These are phyloP conservation scores for Penaeus japonicus DNA, from an alignment of 1,140 invertebrate species.

Conservation along the genomic window DNA sequence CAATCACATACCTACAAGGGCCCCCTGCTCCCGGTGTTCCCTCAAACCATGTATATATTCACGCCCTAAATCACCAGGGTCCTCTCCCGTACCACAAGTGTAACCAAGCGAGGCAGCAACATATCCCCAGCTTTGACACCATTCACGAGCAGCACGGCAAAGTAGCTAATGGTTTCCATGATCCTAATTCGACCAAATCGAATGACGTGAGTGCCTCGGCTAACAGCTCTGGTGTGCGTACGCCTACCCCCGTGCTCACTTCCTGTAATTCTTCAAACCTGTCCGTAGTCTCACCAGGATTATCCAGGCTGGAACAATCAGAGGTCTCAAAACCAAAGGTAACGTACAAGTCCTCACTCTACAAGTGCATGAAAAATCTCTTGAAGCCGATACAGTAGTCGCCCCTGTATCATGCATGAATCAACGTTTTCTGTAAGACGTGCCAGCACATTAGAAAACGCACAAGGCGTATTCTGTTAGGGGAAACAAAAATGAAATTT, in stretches of 20 bases:
- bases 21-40: background rate
- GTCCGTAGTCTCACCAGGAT: background rate
- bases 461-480: background rate
- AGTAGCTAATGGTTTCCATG: background rate
- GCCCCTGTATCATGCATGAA: conserved; percentile 45
- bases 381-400: conserved; percentile 35
- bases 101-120: background rate
- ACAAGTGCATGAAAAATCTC: conserved; percentile 56
- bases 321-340: conserved; percentile 37
- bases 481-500: conserved; percentile 4
- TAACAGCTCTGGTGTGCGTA: background rate
- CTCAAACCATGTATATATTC: background rate
- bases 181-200: background rate
- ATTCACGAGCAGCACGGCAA: background rate
- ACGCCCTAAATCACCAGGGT: background rate
- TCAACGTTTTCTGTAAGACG: conserved; percentile 32
- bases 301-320: background rate
- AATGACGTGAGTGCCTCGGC: too few species aligned
- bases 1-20: background rate
- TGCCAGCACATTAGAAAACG: conserved; percentile 14
- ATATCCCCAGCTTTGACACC: background rate
- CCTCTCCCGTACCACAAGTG: background rate
- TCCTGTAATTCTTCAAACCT: background rate
- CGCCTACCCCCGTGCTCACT: background rate
- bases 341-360: conserved; percentile 49